A percentile compares a stretch with the other conserved stretches of the same genome.
These are phyloP conservation scores for Eucidaris tribuloides DNA, from an alignment of 35 echinoderm and acorn worm species.

Conservation along the genomic window DNA sequence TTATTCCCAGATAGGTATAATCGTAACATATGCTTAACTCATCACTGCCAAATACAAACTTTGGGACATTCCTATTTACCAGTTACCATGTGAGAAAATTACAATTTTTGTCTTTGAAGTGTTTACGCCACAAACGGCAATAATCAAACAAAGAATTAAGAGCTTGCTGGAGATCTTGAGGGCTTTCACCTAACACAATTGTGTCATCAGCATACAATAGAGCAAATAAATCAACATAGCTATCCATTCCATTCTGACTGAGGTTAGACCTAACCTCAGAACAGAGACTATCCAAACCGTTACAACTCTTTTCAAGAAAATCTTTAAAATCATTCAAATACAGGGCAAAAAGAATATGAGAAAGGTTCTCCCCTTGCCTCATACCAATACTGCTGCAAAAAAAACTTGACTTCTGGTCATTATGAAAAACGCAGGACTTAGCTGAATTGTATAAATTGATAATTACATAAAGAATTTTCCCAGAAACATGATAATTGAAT, in stretches of 20 bases:
- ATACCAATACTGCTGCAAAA: background rate
- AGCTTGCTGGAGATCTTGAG: background rate
- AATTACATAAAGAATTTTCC: too few relatives aligned
- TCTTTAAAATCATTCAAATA: background rate
- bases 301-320: background rate
- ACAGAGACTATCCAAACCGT: background rate
- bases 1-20: background rate
- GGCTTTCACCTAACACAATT: background rate
- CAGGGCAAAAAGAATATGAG: background rate
- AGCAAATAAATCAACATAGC: background rate
- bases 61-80: background rate
- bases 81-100: conserved; percentile 18
- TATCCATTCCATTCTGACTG: background rate
- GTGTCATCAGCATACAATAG: conserved; percentile 12
- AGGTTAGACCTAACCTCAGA: background rate
- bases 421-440: too few relatives aligned
- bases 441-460: too few relatives aligned
- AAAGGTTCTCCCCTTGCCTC: background rate
- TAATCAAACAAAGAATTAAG: background rate
- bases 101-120: conserved; percentile 13
- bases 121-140: background rate
- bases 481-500: too few relatives aligned
- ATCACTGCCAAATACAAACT: conserved; percentile 14
- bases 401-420: too few relatives aligned
- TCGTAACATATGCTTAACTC: conserved; percentile 17